These are phyloP conservation scores for Chaetops frenatus DNA, from an alignment of 2,113 vertebrate species.

Conservation along the genomic window DNA sequence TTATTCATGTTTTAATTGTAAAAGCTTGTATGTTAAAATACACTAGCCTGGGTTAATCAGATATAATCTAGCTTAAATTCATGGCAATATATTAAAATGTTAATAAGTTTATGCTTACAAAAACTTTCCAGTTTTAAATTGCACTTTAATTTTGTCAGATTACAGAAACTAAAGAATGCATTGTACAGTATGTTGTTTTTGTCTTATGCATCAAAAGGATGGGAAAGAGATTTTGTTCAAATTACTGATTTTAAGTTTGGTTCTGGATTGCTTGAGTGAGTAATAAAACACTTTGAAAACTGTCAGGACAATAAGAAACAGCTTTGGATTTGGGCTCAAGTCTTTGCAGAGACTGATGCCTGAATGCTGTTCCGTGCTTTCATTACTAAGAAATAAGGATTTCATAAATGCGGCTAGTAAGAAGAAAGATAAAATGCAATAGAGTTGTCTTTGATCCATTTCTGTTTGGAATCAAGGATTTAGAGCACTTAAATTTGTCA, in stretches of 20 bases:
- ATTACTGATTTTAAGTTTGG: not conserved
- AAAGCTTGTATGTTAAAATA: not conserved
- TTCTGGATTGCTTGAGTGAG: not conserved
- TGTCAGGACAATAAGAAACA: not conserved
- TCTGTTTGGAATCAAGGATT: not conserved
- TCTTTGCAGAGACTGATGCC: not conserved
- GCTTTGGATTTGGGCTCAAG: not conserved
- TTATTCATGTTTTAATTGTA: not conserved
- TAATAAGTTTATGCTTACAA: not conserved
- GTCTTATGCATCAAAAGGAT: not conserved
- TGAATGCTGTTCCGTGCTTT: not conserved
- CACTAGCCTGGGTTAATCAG: not conserved
- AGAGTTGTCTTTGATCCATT: not conserved
- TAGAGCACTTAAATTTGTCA: not conserved
- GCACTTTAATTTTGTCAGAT: conserved; percentile 15
- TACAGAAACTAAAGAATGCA: not conserved
- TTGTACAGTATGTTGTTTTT: not conserved
- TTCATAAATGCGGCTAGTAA: not conserved
- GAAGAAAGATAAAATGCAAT: not conserved
- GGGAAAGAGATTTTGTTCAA: not conserved
- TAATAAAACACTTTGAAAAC: not conserved
- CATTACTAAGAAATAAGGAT: not conserved
- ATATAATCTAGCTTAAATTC: not conserved
- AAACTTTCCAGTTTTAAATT: not conserved
- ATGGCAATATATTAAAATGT: not conserved